Percentiles rank a stretch among this genome's conserved stretches.
Conservation (phyloP, 1,140 invertebrate genomes). For the Leptonema lineaticorne region DNA sequence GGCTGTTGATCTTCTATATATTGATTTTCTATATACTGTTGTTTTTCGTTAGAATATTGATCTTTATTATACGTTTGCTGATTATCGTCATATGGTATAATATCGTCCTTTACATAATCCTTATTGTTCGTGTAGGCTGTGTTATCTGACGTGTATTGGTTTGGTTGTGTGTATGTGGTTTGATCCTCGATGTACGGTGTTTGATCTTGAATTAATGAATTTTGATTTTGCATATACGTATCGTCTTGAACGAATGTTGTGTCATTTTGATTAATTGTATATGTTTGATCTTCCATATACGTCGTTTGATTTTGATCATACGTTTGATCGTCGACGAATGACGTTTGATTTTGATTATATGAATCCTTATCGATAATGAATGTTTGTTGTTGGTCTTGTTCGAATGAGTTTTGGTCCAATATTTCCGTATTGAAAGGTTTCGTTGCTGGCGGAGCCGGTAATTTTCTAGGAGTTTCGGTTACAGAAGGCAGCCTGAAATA, state of each 20-base stretch:
- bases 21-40: slow-evolving; percentile 32
- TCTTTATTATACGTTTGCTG: slow-evolving; percentile 23
- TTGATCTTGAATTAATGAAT: neutral
- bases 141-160: slow-evolving; percentile 8
- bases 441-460: slow-evolving; percentile 34
- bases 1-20: slow-evolving; percentile 33
- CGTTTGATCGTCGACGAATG: slow-evolving; percentile 17
- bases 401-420: slow-evolving; percentile 28
- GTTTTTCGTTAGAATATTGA: slow-evolving; percentile 8
- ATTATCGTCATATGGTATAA: slow-evolving; percentile 9
- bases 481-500: slow-evolving; percentile 38
- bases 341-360: slow-evolving; percentile 25
- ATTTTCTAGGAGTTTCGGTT: slow-evolving; percentile 35
- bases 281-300: slow-evolving; percentile 2
- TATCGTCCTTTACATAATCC: neutral
- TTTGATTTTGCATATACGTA: neutral
- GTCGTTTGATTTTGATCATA: neutral
- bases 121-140: neutral
- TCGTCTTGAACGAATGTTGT: neutral
- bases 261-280: neutral
- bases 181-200: slow-evolving; percentile 6
- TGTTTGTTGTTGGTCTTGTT: slow-evolving; percentile 22
- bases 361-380: slow-evolving; percentile 24
- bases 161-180: slow-evolving; percentile 10
- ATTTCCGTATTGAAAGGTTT: slow-evolving; percentile 27